A percentile compares a stretch with the other conserved stretches of the same genome.
phyloP scores from a whole-genome alignment of 2,888 invertebrate species.

The Crepidodera aurea region DNA sequence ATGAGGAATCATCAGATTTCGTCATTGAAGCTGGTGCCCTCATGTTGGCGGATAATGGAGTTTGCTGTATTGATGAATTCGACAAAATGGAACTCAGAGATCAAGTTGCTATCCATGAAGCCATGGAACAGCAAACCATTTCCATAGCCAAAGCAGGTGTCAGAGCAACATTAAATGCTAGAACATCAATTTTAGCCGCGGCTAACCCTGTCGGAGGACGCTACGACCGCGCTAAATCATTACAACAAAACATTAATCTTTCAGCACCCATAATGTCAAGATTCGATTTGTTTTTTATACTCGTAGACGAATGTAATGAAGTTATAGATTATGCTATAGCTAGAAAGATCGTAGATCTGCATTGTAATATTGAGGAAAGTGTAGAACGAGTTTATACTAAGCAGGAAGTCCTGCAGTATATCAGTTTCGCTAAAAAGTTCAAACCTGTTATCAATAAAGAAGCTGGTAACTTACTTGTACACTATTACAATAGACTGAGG shows the following conservation, averaged over 20 bases:
- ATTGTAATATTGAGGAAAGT: slow-evolving; percentile 82
- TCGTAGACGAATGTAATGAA: slow-evolving; percentile 96
- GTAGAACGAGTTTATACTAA: slow-evolving; percentile 84
- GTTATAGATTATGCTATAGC: slow-evolving; percentile 97
- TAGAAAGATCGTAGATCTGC: slow-evolving; percentile 92
- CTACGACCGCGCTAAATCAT: slow-evolving; percentile 91
- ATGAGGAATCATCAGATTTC: slow-evolving; percentile 98
- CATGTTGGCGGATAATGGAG: slow-evolving; percentile 98
- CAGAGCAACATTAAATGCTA: slow-evolving; percentile 95
- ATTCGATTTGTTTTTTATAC: slow-evolving; percentile 97
- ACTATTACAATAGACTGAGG: slow-evolving; percentile 84
- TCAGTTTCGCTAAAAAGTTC: slow-evolving; percentile 96
- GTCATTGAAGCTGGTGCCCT: slow-evolving; percentile 99
- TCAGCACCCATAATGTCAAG: slow-evolving; percentile 99
- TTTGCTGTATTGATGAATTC: slow-evolving; percentile 99
- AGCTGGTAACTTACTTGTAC: slow-evolving; percentile 81
- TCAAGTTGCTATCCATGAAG: slow-evolving; percentile 98
- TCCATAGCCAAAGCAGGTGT: slow-evolving; percentile 96
- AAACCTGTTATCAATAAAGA: slow-evolving; percentile 87
- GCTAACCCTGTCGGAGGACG: slow-evolving; percentile 95
- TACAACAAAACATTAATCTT: slow-evolving; percentile 93
- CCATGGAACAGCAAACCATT: slow-evolving; percentile 99
- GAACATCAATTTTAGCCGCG: slow-evolving; percentile 97
- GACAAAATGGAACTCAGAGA: slow-evolving; percentile 99
- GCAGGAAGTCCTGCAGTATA: slow-evolving; percentile 92